Conservation (phyloP, 2,797 vertebrate genomes). For the Xiphophorus birchmanni region DNA sequence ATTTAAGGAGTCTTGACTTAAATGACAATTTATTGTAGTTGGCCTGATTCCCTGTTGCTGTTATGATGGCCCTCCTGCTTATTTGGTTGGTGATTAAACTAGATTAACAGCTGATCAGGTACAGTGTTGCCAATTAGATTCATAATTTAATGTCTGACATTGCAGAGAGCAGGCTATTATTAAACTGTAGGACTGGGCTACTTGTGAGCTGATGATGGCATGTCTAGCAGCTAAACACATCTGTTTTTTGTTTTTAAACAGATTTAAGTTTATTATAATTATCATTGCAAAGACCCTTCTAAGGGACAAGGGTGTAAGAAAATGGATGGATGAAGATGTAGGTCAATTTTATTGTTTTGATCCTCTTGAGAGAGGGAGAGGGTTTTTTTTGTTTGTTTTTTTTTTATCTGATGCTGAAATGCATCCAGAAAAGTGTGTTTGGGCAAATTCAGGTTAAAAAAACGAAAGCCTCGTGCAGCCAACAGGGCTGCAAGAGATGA, state of each 20-base stretch:
- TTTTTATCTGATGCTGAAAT: background rate
- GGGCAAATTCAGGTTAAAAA: background rate
- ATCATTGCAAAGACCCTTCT: too few relatives aligned
- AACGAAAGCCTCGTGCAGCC: background rate
- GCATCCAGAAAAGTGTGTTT: background rate
- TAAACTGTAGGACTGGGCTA: background rate
- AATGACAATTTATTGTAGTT: constrained; percentile 46
- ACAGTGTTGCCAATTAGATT: constrained; percentile 9
- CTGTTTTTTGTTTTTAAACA: background rate
- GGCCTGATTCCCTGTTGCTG: constrained; percentile 50
- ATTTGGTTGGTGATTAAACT: constrained; percentile 34
- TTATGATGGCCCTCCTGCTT: constrained; percentile 30
- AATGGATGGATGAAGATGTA: background rate
- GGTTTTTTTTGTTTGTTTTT: background rate
- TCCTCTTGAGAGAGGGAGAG: background rate
- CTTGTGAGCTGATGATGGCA: constrained; percentile 16
- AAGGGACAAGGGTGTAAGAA: too few relatives aligned
- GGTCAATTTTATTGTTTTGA: background rate
- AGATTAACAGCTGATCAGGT: constrained; percentile 34
- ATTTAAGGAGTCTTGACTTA: constrained; percentile 35
- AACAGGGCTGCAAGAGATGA: background rate
- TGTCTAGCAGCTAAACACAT: background rate
- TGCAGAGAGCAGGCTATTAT: constrained; percentile 2
- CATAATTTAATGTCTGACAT: constrained; percentile 22
- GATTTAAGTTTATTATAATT: background rate